Evolutionary conservation across 2,888 invertebrate species (phyloP), one percentile per base, ranked within the genome.

Genomic region (Chrysolina americana): DNA sequence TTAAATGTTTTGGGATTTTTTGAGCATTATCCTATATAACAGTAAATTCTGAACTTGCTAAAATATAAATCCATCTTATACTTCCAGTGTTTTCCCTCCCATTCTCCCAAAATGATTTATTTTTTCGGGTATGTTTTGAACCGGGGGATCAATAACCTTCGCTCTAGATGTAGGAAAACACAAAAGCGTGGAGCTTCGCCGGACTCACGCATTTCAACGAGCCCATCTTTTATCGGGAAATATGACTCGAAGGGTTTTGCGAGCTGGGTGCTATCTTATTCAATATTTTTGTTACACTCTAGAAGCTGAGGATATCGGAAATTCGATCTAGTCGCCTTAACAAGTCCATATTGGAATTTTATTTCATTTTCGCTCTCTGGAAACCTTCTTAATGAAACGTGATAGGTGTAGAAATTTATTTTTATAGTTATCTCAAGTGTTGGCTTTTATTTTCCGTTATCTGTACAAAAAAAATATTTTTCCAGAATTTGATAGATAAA

Each of bases 251-350:
- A 36, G 59, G 59, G 36, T 15, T 36, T 15, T 23, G 28, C 59
- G 28, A 59, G 59, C 15, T 28, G 28, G 36, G 36, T 59, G 28
- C 36, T 59, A 59, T 59, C 59, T 36, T n/a, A 59, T 59, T 59
- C 59, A 59, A 59, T 59, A 59, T 59, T 59, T 59, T 59, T 17
- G 59, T 36, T 28, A 59, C 59, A 28, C 36, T 59, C 28, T 13
- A 28, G 36, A n/a, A 59, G 36, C 59, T 59, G 36, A 28, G 28
- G 36, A 28, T 59, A n/a, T 9, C 59, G n/a, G n/a, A n/a, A 59
- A 59, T 59, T 59, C 10, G 36, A 59, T 59, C 36, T 59, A 59
- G n/a, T 17, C 17, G 28, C 23, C n/a, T 36, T 59, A 28, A 59
- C 36, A 59, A 59, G 28, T 59, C 28, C 28, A n/a, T 59, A 59